Base-by-base conservation (phyloP, 2,113 vertebrate genomes). In the Sapajus apella region DNA sequence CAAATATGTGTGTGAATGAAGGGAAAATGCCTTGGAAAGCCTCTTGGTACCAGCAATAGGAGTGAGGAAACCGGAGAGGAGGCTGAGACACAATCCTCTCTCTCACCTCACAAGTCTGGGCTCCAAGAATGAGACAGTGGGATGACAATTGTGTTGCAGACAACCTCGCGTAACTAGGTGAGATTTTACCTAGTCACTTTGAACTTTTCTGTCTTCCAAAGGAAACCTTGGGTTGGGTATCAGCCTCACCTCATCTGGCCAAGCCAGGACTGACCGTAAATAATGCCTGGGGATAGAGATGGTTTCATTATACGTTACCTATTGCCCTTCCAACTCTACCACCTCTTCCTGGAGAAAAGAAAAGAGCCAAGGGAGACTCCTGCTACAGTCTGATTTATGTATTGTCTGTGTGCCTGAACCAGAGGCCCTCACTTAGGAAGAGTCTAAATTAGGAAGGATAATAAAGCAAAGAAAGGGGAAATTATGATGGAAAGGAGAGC, bases 381-480 rank as follows among this genome's bases (percentile, higher is more conserved):
- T 61, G 52, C 14, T 70, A 8, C 61, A 58, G 7, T 21, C 21
- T 64, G 35, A 7, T 43, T 72, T 50, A 45, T 79, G 50, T 30
- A 14, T 16, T 61, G 12, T 73, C 55, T 20, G 3, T 27, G 56
- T 64, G 11, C n/a, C 75, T 81, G n/a, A 75, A 73, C 11, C 35
- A 72, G 21, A 87, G 5, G 4, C 4, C 7, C 35, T 72, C 56
- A 70, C 13, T 61, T 16, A 73, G 30, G 30, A 90, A 76, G 43
- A 89, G 13, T 58, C 25, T 32, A 82, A 88, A 82, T 76, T 90
- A 90, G 56, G 37, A 82, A 64, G 12, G 16, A 45, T 64, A 92
- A 55, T 47, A n/a, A 73, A n/a, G 64, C 4, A 75, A 75, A 75
- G 18, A 64, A 52, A 55, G 52, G 23, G 17, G 10, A 83, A 92